phyloP scores from a whole-genome alignment of 2,888 invertebrate species.

The Aporophyla nigra region DNA sequence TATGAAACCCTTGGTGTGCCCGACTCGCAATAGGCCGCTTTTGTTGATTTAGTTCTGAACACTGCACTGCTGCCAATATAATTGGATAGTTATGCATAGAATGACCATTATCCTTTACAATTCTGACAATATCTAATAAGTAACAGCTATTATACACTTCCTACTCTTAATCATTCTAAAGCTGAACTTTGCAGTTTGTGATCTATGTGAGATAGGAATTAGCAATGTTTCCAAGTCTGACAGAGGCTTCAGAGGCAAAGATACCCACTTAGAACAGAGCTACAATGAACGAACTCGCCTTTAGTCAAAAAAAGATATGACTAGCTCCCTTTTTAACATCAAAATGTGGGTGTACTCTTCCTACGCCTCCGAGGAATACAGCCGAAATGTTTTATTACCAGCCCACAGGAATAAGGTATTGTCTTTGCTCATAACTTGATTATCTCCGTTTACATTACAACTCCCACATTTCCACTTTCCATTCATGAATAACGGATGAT shows the following conservation, averaged over 20 bases:
- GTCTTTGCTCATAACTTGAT: constrained; percentile 1
- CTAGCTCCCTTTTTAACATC: neutral
- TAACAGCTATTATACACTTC: neutral
- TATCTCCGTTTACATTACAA: constrained; percentile 8
- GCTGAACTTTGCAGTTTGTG: neutral
- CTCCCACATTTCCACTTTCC: constrained; percentile 6
- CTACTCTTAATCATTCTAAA: neutral
- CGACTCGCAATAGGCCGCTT: too few relatives aligned
- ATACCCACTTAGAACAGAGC: neutral
- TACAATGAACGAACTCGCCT: neutral
- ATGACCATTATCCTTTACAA: neutral
- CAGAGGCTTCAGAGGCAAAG: neutral
- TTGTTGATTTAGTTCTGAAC: neutral
- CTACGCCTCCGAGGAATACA: neutral
- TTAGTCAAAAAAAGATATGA: neutral
- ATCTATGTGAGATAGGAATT: neutral
- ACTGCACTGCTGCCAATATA: neutral
- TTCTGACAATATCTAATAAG: neutral
- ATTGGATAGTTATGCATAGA: neutral
- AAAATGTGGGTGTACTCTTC: constrained; percentile 7
- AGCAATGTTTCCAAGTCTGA: neutral
- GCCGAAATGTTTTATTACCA: constrained; percentile 6
- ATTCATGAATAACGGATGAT: constrained; percentile 31
- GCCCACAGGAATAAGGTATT: constrained; percentile 15
- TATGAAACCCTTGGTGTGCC: too few relatives aligned